phyloP scores from a whole-genome alignment of 2,113 vertebrate genomes.

The Ptilorrhoa leucosticta region DNA sequence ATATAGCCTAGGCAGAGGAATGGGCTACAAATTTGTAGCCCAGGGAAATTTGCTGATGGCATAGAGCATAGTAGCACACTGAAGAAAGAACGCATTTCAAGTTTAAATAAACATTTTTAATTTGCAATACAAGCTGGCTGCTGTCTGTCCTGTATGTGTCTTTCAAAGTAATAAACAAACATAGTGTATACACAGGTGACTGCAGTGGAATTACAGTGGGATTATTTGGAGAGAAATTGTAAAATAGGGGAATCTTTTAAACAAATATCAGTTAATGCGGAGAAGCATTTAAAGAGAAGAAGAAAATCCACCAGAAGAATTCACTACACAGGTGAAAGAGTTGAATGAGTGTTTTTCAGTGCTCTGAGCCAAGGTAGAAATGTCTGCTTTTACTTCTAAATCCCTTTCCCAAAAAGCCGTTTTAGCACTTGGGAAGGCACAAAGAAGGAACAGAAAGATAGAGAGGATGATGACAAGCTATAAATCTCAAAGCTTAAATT shows the following conservation, averaged over 20 bases:
- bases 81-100: conserved; percentile 36
- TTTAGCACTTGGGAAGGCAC: conserved; percentile 68
- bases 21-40: conserved; percentile 33
- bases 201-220: conserved; percentile 14
- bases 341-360: not conserved
- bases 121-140: not conserved
- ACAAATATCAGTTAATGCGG: conserved; percentile 27
- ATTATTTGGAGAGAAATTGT: conserved; percentile 43
- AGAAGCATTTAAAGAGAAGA: not conserved
- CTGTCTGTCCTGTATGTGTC: not conserved
- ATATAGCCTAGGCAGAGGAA: conserved; percentile 26
- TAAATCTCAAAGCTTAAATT: conserved; percentile 72
- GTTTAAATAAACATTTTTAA: conserved; percentile 32
- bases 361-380: conserved; percentile 34
- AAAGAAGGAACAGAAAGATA: conserved; percentile 68
- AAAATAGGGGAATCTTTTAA: conserved; percentile 15
- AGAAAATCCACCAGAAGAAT: conserved; percentile 3
- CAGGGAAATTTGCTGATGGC: conserved; percentile 35
- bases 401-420: conserved; percentile 27
- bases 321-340: not conserved
- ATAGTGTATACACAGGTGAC: not conserved
- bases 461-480: conserved; percentile 64
- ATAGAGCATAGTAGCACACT: not conserved
- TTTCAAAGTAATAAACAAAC: conserved; percentile 40
- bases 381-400: conserved; percentile 48